Evolutionary conservation across 2,888 invertebrate genomes (phyloP).

Genomic region (Euzetes globulus): DNA sequence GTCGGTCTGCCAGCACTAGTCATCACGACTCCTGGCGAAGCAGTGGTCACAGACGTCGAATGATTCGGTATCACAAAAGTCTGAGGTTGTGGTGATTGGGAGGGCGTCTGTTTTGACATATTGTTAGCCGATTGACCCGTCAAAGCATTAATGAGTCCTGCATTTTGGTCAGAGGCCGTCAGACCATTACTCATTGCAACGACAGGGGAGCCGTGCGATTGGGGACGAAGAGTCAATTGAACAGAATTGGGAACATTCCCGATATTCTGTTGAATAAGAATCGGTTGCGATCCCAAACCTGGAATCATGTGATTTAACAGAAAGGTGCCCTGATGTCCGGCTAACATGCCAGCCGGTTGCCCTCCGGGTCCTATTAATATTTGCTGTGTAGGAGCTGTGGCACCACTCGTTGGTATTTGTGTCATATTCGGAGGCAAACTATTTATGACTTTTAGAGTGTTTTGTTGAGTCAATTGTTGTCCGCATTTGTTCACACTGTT

Average conservation of each 20-base stretch:
- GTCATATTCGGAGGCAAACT: conserved; percentile 8
- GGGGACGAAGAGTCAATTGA: conserved; percentile 60
- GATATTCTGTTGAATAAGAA: conserved; percentile 55
- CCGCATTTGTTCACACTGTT: conserved; percentile 30
- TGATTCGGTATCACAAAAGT: conserved; percentile 37
- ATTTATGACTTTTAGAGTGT: conserved; percentile 36
- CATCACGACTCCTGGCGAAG: conserved; percentile 38
- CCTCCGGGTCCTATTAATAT: conserved; percentile 39
- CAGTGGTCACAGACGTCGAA: conserved; percentile 36
- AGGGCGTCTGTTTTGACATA: conserved; percentile 4
- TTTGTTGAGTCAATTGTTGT: conserved; percentile 34
- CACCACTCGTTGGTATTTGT: conserved; percentile 7
- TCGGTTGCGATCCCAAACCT: conserved; percentile 49
- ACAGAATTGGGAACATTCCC: conserved; percentile 50
- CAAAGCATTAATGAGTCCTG: conserved; percentile 38
- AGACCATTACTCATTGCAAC: conserved; percentile 27
- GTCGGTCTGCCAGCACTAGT: conserved; percentile 30
- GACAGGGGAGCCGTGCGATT: conserved; percentile 35
- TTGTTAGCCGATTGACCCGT: conserved; percentile 31
- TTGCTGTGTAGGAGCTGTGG: conserved; percentile 34
- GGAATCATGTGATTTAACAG: conserved; percentile 49
- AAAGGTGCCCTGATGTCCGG: conserved; percentile 43
- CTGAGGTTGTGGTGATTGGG: conserved; percentile 30
- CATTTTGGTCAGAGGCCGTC: conserved; percentile 32
- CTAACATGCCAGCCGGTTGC: conserved; percentile 39